These are phyloP conservation scores for Lanius ludovicianus DNA, from an alignment of 2,113 vertebrate species.

Conservation along the genomic window DNA sequence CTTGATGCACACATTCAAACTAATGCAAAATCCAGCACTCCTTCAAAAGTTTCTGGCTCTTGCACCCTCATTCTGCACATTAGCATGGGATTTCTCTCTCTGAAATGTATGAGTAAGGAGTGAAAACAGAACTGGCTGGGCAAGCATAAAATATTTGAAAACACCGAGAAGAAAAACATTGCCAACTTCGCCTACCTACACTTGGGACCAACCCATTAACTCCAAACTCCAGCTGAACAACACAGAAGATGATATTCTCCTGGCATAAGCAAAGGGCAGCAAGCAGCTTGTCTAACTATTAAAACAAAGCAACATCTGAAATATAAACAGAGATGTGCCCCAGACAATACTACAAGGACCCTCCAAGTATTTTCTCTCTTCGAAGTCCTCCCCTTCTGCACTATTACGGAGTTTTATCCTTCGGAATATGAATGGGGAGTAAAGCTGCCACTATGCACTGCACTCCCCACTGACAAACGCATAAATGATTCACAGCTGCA, in stretches of 20 bases:
- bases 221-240: conserved; percentile 21
- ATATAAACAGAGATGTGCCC: neutral
- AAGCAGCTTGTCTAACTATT: neutral
- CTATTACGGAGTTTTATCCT: conserved; percentile 14
- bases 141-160: conserved; percentile 50
- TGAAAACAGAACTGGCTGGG: conserved; percentile 40
- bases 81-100: conserved; percentile 13
- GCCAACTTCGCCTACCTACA: conserved; percentile 30
- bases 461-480: conserved; percentile 35
- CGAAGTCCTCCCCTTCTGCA: neutral
- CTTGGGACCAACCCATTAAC: conserved; percentile 37
- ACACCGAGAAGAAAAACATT: neutral
- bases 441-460: neutral
- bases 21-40: conserved; percentile 6
- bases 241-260: neutral
- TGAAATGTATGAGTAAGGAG: conserved; percentile 22
- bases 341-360: neutral
- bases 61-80: neutral
- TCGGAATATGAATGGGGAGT: conserved; percentile 15
- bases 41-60: neutral
- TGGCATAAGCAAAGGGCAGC: neutral
- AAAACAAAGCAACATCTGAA: conserved; percentile 4
- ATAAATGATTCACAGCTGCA: conserved; percentile 61
- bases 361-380: conserved; percentile 1
- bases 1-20: neutral